A percentile compares a stretch with the other conserved stretches of the same genome.
Conservation (phyloP, 2,113 vertebrate genomes). For the Aegithalos caudatus region DNA sequence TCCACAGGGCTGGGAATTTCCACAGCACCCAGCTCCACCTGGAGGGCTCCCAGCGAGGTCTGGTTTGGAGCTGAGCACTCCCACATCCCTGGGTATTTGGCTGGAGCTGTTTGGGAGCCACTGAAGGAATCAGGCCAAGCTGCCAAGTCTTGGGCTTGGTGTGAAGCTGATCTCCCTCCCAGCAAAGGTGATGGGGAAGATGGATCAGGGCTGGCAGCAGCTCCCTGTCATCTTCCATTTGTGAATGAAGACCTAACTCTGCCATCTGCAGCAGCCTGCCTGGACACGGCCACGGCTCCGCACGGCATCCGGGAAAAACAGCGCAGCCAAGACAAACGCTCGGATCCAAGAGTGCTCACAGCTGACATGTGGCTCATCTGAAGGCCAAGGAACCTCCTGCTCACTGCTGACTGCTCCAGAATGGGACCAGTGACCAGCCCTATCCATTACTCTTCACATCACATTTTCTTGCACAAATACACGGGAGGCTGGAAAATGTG, state of each 20-base stretch:
- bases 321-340: neutral
- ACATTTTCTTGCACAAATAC: neutral
- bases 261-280: neutral
- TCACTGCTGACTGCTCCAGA: neutral
- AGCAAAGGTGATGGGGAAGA: constrained; percentile 5
- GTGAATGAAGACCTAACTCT: constrained; percentile 1
- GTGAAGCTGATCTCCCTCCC: constrained; percentile 1
- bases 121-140: neutral
- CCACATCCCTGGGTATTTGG: neutral
- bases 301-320: neutral
- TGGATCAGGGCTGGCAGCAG: neutral
- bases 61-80: neutral
- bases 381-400: neutral
- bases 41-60: neutral
- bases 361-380: neutral
- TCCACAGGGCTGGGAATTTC: neutral
- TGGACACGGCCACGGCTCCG: neutral
- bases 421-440: neutral
- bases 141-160: neutral
- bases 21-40: neutral
- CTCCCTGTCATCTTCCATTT: neutral
- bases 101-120: neutral
- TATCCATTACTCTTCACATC: neutral
- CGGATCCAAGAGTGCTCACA: neutral
- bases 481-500: neutral